Base-by-base conservation (phyloP, 2,113 vertebrate species). In the Lipophrys pholis region DNA sequence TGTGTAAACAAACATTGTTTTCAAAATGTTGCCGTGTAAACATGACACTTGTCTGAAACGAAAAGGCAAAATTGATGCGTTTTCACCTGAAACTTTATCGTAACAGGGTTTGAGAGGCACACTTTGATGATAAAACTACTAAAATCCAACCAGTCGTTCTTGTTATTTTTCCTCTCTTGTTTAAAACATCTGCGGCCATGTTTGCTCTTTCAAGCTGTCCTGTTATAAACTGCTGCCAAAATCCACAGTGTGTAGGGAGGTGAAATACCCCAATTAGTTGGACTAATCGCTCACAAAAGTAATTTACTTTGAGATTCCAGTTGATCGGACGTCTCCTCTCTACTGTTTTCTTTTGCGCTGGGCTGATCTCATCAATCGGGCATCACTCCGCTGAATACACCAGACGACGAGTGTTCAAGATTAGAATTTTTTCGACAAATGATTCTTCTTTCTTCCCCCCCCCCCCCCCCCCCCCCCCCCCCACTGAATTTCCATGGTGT, bases 381-480 rank as follows among this genome's bases (percentile, higher is more conserved):
- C 11, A 17, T 61, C 16, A 51, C 54, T 75, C 59, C 41, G 54
- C 55, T 12, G 7, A 39, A 61, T 56, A 61, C 67, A 17, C 16
- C 21, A 50, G 67, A 66, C 1, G 17, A 38, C 59, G 7, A 10
- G 11, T 38, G 11, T 38, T 7, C 3, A 5, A 41, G 46, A 48
- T 53, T 15, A 14, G 1, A 42, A 10, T 1, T 42, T 8, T 8
- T 55, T n/a, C n/a, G 1, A 16, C 40, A 43, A 10, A 38, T 6
- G 2, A 3, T 15, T 45, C 50, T 51, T 48, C 54, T 39, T 15
- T 36, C 6, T 7, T 9, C 7, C 6, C 8, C 2, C 14, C 39
- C 43, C 40, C 41, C n/a, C 7, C 6, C 8, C 2, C 14, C 39
- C 43, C 40, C 41, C n/a, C n/a, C n/a, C n/a, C n/a, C n/a, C n/a